These are phyloP conservation scores for Perizoma flavofasciatum DNA, from an alignment of 2,888 invertebrate genomes.

Conservation along the genomic window DNA sequence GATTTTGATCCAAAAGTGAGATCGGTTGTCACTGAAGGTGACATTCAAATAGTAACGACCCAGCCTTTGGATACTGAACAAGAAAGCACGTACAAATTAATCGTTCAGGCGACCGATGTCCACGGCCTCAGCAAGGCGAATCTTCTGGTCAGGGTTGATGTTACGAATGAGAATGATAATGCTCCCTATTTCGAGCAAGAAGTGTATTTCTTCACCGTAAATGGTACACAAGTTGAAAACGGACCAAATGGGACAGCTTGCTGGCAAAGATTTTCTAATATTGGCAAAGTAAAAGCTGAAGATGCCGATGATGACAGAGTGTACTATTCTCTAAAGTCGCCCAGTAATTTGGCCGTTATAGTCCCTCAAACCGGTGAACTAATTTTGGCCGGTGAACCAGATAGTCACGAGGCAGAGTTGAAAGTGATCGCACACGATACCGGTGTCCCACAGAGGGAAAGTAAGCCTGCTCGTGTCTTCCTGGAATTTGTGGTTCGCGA, in stretches of 20 bases:
- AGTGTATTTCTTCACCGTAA: conserved; percentile 90
- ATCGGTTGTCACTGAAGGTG: conserved; percentile 83
- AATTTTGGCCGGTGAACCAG: conserved; percentile 91
- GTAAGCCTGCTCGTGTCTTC: conserved; percentile 89
- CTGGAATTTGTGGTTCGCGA: conserved; percentile 88
- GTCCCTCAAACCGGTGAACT: conserved; percentile 97
- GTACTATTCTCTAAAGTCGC: conserved; percentile 92
- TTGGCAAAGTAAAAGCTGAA: conserved; percentile 93
- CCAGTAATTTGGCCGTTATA: conserved; percentile 92
- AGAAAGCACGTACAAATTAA: conserved; percentile 87
- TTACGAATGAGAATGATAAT: conserved; percentile 96
- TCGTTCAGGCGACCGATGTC: conserved; percentile 91
- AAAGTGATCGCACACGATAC: conserved; percentile 93
- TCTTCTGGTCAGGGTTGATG: conserved; percentile 89
- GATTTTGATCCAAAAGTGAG: conserved; percentile 75
- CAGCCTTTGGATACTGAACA: conserved; percentile 91
- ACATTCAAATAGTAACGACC: conserved; percentile 90
- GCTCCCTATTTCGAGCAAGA: conserved; percentile 92
- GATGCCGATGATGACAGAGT: conserved; percentile 96
- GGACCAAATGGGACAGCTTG: conserved; percentile 84
- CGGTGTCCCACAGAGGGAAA: conserved; percentile 88
- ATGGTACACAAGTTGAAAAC: conserved; percentile 84
- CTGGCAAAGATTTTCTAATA: conserved; percentile 91
- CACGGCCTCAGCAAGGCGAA: conserved; percentile 92
- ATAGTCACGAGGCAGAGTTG: conserved; percentile 86